Percentiles rank a stretch among this genome's conserved stretches.
Evolutionary conservation across 92 coral and sea anemone species (phyloP).

Genomic region (Meandrina meandrites): DNA sequence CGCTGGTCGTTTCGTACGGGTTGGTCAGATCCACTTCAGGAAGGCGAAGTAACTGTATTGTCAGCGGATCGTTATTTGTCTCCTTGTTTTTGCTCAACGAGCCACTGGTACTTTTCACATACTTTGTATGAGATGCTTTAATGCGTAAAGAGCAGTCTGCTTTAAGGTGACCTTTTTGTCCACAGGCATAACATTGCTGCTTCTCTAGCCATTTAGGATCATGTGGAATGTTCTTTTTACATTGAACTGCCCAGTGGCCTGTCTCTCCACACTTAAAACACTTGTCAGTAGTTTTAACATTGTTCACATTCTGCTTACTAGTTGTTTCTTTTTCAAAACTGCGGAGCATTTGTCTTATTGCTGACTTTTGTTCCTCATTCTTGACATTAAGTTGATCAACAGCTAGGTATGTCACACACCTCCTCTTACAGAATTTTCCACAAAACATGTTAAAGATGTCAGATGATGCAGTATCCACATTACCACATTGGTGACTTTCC

Average conservation of each 20-base stretch:
- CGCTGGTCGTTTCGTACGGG: no score
- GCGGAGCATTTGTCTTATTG: background rate
- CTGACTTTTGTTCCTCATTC: background rate
- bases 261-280: constrained; percentile 36
- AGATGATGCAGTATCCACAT: no score
- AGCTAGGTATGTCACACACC: background rate
- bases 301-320: background rate
- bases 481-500: background rate
- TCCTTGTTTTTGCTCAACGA: no score
- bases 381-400: background rate
- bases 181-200: constrained; percentile 39
- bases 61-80: constrained; percentile 10
- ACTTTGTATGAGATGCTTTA: background rate
- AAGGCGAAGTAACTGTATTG: no score
- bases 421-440: background rate
- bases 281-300: background rate
- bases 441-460: background rate
- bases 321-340: background rate
- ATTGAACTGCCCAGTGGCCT: constrained; percentile 25
- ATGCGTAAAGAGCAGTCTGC: background rate
- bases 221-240: constrained; percentile 6
- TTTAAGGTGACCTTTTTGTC: constrained; percentile 36
- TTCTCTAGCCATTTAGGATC: constrained; percentile 38
- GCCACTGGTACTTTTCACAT: background rate
- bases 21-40: no score